A percentile compares a stretch with the other conserved stretches of the same genome.
Evolutionary conservation across 1,140 invertebrate genomes (phyloP).

Genomic region (Chelonus insularis): DNA sequence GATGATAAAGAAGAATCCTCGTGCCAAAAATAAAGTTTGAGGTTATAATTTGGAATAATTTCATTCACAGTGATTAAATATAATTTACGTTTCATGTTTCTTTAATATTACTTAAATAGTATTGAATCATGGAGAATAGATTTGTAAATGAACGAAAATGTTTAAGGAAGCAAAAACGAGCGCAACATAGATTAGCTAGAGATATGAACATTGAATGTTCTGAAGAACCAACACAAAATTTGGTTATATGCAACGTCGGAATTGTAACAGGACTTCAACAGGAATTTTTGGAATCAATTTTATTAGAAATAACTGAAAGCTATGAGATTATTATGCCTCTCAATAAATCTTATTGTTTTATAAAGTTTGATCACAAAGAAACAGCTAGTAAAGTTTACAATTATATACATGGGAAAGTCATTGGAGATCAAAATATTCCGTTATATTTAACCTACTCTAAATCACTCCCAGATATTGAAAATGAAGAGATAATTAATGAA

Average conservation of each 20-base stretch:
- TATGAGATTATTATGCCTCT: constrained; percentile 67
- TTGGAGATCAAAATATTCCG: constrained; percentile 61
- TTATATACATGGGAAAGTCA: constrained; percentile 61
- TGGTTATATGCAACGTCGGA: constrained; percentile 74
- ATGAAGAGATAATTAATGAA: constrained; percentile 33
- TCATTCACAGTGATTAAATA: no score
- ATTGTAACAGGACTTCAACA: constrained; percentile 71
- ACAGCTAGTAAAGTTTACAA: constrained; percentile 61
- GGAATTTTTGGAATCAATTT: constrained; percentile 64
- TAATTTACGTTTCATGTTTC: no score
- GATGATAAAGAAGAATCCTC: no score
- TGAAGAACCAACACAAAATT: constrained; percentile 42
- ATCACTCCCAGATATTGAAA: constrained; percentile 51
- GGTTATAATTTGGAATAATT: no score
- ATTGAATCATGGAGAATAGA: no score
- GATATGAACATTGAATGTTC: constrained; percentile 56
- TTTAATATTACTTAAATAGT: no score
- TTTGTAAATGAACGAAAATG: constrained; percentile 38
- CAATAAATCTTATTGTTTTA: constrained; percentile 76
- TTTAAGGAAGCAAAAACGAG: constrained; percentile 56
- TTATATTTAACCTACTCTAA: constrained; percentile 70
- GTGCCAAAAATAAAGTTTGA: no score
- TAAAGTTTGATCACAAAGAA: constrained; percentile 61
- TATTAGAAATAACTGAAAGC: constrained; percentile 58
- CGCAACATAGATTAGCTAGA: constrained; percentile 52